Evolutionary conservation across 2,113 vertebrate species (phyloP).

Genomic region (Colaptes auratus): DNA sequence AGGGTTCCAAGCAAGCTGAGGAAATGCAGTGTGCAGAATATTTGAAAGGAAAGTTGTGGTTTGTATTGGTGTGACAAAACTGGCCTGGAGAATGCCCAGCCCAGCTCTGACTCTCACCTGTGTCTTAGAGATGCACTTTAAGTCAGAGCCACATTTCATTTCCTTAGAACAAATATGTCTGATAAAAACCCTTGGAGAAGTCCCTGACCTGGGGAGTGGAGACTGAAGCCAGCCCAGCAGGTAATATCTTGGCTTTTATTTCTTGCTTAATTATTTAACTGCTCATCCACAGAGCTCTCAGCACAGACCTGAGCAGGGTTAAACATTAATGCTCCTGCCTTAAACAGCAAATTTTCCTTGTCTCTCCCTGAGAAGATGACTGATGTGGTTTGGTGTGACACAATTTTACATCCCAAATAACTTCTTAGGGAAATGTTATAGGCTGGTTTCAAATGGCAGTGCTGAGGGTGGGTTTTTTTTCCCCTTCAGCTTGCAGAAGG

Average conservation of each 20-base stretch:
- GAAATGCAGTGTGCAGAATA: not conserved
- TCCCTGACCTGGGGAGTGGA: not conserved
- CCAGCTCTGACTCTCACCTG: not conserved
- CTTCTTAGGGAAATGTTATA: constrained; percentile 32
- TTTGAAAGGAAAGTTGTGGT: not conserved
- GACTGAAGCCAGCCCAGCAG: not conserved
- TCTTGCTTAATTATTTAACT: not conserved
- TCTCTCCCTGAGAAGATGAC: constrained; percentile 1
- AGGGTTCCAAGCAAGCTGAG: not conserved
- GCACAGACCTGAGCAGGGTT: not conserved
- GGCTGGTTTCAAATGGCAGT: constrained; percentile 49
- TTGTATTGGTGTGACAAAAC: not conserved
- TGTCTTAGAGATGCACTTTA: not conserved
- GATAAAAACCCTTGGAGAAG: constrained; percentile 33
- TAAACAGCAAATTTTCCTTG: not conserved
- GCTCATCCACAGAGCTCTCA: not conserved
- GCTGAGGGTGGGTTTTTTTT: not conserved
- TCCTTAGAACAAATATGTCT: constrained; percentile 13
- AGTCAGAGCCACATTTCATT: not conserved
- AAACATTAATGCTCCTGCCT: not conserved
- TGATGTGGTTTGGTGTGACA: constrained; percentile 12
- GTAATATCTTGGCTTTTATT: not conserved
- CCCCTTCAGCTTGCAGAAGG: constrained; percentile 58
- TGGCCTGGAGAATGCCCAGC: not conserved
- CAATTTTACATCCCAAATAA: constrained; percentile 28